Evolutionary conservation across 2,113 vertebrate species (phyloP).

Genomic region (Phodopus roborovskii): DNA sequence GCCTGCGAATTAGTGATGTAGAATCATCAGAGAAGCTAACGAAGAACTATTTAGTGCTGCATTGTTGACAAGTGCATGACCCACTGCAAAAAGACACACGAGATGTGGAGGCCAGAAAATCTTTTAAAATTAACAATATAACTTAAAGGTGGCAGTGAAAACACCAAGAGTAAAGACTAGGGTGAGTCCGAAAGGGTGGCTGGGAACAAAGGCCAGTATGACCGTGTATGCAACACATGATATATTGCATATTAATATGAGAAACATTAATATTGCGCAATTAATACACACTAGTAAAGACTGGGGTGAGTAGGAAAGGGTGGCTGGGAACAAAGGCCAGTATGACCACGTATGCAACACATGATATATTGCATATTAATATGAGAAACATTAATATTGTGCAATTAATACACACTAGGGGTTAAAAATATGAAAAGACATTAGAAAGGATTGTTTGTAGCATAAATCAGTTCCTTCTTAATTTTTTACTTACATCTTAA

Average conservation of each 20-base stretch:
- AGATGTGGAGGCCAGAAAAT: background rate
- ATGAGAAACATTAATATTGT: background rate
- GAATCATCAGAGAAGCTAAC: background rate
- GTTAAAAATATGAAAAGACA: background rate
- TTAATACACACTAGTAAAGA: too few relatives aligned
- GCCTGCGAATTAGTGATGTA: background rate
- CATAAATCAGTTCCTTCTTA: background rate
- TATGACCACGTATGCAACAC: background rate
- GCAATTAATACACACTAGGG: background rate
- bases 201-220: background rate
- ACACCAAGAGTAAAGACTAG: background rate
- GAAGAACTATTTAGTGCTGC: background rate
- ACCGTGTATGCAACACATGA: background rate
- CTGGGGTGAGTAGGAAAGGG: background rate
- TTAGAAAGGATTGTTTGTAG: background rate
- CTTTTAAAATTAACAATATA: background rate
- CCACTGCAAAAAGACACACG: background rate
- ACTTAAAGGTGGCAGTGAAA: background rate
- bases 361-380: background rate
- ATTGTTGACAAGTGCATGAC: background rate
- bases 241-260: background rate
- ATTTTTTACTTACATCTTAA: slow-evolving; percentile 17
- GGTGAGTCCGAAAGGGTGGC: background rate
- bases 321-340: background rate
- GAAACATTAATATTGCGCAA: too few relatives aligned